Percentiles rank a stretch among this genome's conserved stretches.
These are phyloP conservation scores for Hypsibius dujardini DNA, from an alignment of 1,140 invertebrate species.

Conservation along the genomic window DNA sequence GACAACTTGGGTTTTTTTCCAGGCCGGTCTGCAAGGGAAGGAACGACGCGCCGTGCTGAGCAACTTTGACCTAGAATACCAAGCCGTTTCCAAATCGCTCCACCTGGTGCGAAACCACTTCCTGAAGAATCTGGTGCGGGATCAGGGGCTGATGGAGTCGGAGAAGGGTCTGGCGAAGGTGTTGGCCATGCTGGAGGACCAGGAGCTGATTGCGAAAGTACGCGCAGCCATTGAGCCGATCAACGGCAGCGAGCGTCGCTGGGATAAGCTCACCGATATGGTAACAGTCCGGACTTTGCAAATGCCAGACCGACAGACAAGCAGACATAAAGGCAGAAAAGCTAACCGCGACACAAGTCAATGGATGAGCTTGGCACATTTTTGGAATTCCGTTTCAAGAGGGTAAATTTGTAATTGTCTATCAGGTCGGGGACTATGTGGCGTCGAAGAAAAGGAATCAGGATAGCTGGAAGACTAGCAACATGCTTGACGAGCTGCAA, in stretches of 20 bases:
- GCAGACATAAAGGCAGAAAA: too few species aligned
- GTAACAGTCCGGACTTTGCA: background rate
- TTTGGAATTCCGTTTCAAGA: background rate
- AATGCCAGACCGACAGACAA: too few species aligned
- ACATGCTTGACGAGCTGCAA: slow-evolving; percentile 33
- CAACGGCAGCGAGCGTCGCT: background rate
- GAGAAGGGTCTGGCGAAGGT: slow-evolving; percentile 11
- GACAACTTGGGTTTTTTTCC: slow-evolving; percentile 1
- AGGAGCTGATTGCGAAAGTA: background rate
- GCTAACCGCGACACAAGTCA: too few species aligned
- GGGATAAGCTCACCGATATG: slow-evolving; percentile 1
- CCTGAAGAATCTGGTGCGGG: slow-evolving; percentile 15
- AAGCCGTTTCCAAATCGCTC: background rate
- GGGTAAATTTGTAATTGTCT: background rate
- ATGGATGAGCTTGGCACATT: background rate
- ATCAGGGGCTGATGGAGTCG: slow-evolving; percentile 6
- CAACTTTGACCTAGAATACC: slow-evolving; percentile 18
- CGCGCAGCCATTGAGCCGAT: background rate
- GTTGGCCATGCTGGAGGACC: background rate
- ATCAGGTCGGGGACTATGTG: background rate
- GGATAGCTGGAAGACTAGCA: slow-evolving; percentile 7
- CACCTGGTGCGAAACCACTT: slow-evolving; percentile 21
- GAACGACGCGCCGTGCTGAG: background rate
- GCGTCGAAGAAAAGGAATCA: background rate
- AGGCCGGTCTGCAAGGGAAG: background rate